Evolutionary conservation across 2,797 vertebrate species (phyloP).

Genomic region (Urocyon cinereoargenteus): DNA sequence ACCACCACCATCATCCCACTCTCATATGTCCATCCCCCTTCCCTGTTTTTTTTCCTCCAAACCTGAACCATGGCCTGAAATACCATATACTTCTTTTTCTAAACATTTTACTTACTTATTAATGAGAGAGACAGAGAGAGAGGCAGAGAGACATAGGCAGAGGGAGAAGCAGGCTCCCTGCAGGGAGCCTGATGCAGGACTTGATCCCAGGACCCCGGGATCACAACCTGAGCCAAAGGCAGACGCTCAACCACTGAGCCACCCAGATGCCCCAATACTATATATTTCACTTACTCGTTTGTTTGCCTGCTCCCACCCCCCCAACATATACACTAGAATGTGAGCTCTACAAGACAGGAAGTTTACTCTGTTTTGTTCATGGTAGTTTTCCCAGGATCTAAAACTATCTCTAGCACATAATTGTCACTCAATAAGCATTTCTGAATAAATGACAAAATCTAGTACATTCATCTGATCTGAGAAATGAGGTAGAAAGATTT

Average conservation of each 20-base stretch:
- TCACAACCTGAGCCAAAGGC: no score
- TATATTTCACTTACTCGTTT: background rate
- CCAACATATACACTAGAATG: background rate
- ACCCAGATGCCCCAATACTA: no score
- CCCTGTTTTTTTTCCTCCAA: background rate
- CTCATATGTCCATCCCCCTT: background rate
- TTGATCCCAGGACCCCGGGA: no score
- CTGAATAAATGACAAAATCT: background rate
- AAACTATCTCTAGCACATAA: background rate
- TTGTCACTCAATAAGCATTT: background rate
- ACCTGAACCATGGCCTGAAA: background rate
- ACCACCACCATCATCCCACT: background rate
- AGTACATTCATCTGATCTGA: background rate
- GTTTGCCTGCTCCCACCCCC: background rate
- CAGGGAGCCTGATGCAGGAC: no score
- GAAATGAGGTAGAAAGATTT: background rate
- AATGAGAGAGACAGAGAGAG: no score
- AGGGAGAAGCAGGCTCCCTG: no score
- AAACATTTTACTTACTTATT: no score
- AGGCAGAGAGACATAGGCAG: no score
- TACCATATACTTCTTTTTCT: background rate
- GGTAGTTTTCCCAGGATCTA: background rate
- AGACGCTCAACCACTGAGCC: no score
- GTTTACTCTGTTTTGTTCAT: background rate
- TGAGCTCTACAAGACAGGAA: background rate